Conservation (phyloP, 2,888 invertebrate genomes). For the Ptycholaimellus sp. region DNA sequence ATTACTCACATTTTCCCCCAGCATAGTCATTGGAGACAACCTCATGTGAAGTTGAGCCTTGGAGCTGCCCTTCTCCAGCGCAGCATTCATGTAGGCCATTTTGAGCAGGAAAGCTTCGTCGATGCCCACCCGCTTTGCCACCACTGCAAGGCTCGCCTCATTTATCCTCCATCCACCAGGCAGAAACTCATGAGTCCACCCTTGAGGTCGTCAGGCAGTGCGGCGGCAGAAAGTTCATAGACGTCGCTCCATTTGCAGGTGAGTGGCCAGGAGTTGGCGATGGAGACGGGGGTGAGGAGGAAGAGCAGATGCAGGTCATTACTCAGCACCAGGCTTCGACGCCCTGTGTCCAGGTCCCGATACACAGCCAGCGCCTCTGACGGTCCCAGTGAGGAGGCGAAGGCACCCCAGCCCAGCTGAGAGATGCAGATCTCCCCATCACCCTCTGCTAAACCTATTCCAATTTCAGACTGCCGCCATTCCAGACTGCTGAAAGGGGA, state of each 20-base stretch:
- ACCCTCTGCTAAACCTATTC: too few species aligned
- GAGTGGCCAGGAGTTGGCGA: conserved; percentile 46
- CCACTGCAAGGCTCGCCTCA: not conserved
- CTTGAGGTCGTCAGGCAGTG: not conserved
- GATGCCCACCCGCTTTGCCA: not conserved
- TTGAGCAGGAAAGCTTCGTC: too few species aligned
- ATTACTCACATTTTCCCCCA: too few species aligned
- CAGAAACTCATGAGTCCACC: too few species aligned
- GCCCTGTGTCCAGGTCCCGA: conserved; percentile 62
- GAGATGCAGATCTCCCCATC: conserved; percentile 36
- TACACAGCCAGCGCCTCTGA: conserved; percentile 69
- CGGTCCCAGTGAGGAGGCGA: conserved; percentile 75
- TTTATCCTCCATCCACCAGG: too few species aligned
- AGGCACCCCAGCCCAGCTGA: conserved; percentile 65
- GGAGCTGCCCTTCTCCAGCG: too few species aligned
- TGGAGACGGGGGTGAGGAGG: conserved; percentile 68
- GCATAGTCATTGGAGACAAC: too few species aligned
- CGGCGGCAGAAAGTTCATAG: conserved; percentile 53
- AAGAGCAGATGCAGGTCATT: conserved; percentile 83
- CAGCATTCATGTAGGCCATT: too few species aligned
- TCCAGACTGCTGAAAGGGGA: too few species aligned
- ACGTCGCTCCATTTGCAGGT: conserved; percentile 44
- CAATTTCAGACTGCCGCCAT: too few species aligned
- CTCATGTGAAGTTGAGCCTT: too few species aligned
- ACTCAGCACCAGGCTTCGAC: conserved; percentile 67